Evolutionary conservation across 2,113 vertebrate species (phyloP).

Genomic region (Ginglymostoma cirratum): DNA sequence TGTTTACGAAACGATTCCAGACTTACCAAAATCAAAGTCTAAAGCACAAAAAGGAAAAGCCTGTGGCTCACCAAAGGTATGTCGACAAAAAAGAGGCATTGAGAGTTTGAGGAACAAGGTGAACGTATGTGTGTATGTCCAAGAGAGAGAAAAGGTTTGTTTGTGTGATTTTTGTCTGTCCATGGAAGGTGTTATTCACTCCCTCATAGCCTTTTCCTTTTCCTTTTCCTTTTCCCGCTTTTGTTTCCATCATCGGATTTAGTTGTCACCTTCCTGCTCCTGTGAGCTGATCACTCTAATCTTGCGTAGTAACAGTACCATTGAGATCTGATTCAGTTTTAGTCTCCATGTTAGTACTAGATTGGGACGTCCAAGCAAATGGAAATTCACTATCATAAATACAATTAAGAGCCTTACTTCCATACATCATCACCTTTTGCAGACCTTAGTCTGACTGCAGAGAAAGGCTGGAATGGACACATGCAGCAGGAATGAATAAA

Average conservation of each 20-base stretch:
- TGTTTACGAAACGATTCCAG: constrained; percentile 62
- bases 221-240: not conserved
- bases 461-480: not conserved
- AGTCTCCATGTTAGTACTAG: not conserved
- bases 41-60: accelerated
- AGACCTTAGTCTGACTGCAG: not conserved
- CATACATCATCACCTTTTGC: not conserved
- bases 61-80: constrained; percentile 26
- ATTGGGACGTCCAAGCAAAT: not conserved
- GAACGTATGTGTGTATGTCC: not conserved
- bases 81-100: not conserved
- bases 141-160: too few relatives aligned
- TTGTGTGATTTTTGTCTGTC: not conserved
- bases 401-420: not conserved
- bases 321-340: not conserved
- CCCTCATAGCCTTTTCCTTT: not conserved
- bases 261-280: not conserved
- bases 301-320: not conserved
- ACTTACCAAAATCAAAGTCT: constrained; percentile 45
- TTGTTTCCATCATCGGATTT: not conserved
- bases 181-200: not conserved
- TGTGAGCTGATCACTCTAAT: not conserved
- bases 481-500: not conserved
- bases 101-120: not conserved
- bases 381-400: too few relatives aligned